A percentile compares a stretch with the other conserved stretches of the same genome.
These are phyloP conservation scores for Plecturocebus donacophilus DNA, from an alignment of 2,113 vertebrate genomes.

Conservation along the genomic window DNA sequence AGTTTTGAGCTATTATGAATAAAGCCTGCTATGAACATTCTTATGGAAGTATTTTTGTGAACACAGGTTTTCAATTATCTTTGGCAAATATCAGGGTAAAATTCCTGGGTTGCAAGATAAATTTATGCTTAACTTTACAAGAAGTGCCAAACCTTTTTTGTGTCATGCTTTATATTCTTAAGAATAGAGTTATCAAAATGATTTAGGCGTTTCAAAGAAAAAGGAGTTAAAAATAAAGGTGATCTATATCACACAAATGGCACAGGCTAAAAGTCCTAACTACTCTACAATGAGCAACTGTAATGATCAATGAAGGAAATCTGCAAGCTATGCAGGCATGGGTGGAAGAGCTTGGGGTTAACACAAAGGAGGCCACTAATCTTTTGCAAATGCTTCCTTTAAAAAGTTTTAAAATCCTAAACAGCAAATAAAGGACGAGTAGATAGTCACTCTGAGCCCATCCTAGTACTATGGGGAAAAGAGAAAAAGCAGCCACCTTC, in stretches of 20 bases:
- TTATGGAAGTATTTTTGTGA: neutral
- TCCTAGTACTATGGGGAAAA: neutral
- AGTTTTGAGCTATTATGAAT: neutral
- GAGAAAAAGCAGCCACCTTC: neutral
- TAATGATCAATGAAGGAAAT: neutral
- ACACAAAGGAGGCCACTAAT: neutral
- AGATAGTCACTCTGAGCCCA: neutral
- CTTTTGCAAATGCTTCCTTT: neutral
- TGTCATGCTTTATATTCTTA: neutral
- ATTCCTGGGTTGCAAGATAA: neutral
- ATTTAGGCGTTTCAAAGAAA: neutral
- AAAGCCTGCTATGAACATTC: neutral
- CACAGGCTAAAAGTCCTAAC: neutral
- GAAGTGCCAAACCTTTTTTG: neutral
- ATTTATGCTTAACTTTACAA: neutral
- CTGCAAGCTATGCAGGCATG: neutral
- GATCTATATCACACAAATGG: neutral
- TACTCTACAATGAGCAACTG: neutral
- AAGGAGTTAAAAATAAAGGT: neutral
- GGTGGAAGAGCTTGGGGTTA: too few relatives aligned
- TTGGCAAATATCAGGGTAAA: neutral
- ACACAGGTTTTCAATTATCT: neutral
- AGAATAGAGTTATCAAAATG: neutral
- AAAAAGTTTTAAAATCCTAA: neutral
- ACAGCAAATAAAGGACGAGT: neutral